phyloP scores from a whole-genome alignment of 2,797 vertebrate genomes.

The Betta splendens region DNA sequence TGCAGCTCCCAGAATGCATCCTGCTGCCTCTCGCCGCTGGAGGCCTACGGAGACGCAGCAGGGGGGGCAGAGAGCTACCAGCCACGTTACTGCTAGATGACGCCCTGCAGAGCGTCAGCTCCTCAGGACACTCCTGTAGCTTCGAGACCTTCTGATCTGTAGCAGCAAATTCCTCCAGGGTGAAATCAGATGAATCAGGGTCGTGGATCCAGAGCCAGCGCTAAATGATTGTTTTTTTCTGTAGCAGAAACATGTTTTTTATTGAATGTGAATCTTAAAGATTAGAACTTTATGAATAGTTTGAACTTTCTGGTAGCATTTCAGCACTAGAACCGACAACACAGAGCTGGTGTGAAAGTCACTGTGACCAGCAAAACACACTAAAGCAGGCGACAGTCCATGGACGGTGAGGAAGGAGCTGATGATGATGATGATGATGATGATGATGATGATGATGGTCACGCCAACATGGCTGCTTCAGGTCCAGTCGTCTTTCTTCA shows the following conservation, averaged over 20 bases:
- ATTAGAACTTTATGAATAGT: not conserved
- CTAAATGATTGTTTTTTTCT: too few species aligned
- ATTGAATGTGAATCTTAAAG: not conserved
- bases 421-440: too few species aligned
- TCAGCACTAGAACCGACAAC: not conserved
- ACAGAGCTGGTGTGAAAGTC: not conserved
- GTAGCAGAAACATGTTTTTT: not conserved
- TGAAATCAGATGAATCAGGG: not conserved
- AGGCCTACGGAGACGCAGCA: slow-evolving; percentile 34
- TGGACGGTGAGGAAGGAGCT: too few species aligned
- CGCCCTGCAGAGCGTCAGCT: not conserved
- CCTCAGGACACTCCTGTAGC: not conserved
- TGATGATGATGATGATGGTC: too few species aligned
- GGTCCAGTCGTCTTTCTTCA: not conserved
- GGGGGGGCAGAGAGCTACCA: slow-evolving; percentile 26
- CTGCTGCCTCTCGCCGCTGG: slow-evolving; percentile 45
- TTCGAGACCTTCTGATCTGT: not conserved
- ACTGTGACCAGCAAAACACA: too few species aligned
- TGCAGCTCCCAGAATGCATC: slow-evolving; percentile 62
- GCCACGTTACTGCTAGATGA: slow-evolving; percentile 46
- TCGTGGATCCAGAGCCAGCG: too few species aligned
- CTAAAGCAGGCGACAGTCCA: too few species aligned
- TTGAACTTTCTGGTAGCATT: not conserved
- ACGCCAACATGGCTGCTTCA: not conserved
- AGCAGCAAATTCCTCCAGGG: too few species aligned